Evolutionary conservation across 2,888 invertebrate genomes (phyloP).

Genomic region (Leptinotarsa tumamoca): DNA sequence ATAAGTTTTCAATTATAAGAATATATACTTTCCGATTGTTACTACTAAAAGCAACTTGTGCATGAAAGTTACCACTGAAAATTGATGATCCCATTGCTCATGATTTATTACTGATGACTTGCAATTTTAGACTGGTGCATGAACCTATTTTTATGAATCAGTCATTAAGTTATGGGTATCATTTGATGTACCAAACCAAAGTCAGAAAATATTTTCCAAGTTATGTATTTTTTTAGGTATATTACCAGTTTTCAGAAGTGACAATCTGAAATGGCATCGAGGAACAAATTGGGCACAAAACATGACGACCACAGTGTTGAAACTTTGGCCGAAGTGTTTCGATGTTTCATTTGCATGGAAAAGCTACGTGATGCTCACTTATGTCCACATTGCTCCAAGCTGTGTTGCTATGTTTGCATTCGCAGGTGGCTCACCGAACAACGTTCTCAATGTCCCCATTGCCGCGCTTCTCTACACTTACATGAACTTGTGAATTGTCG

Average conservation of each 20-base stretch:
- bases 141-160: too few relatives aligned
- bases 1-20: too few relatives aligned
- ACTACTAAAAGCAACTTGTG: too few relatives aligned
- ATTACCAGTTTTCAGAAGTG: not conserved
- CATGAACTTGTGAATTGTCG: constrained; percentile 94
- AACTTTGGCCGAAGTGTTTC: constrained; percentile 89
- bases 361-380: constrained; percentile 92
- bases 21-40: too few relatives aligned
- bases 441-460: constrained; percentile 93
- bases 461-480: constrained; percentile 85
- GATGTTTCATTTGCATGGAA: constrained; percentile 98
- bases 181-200: not conserved
- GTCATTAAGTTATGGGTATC: constrained; percentile 11
- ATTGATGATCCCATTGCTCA: too few relatives aligned
- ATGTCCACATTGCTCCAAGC: constrained; percentile 94
- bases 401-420: constrained; percentile 93
- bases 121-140: too few relatives aligned
- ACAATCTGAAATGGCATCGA: constrained; percentile 68
- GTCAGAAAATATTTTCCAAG: constrained; percentile 2
- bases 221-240: not conserved
- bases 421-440: constrained; percentile 93
- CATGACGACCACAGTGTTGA: constrained; percentile 76
- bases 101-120: too few relatives aligned
- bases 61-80: too few relatives aligned
- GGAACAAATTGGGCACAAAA: constrained; percentile 73